Conservation (phyloP, 2,113 vertebrate species). For the Coptodon rendalli region DNA sequence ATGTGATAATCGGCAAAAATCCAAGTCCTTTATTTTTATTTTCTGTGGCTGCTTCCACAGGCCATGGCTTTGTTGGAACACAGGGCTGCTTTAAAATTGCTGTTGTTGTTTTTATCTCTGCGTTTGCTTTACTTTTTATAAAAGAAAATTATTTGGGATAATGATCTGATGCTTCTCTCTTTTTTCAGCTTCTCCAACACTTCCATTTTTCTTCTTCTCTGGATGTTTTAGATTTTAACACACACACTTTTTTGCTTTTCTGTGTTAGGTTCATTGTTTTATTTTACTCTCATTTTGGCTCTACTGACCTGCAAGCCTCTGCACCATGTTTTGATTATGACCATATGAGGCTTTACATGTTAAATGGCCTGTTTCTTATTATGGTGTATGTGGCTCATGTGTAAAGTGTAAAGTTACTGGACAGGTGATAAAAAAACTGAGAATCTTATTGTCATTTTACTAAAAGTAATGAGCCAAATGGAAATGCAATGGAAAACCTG, state of each 20-base stretch:
- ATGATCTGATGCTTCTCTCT: conserved; percentile 17
- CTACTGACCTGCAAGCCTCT: not conserved
- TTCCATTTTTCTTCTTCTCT: not conserved
- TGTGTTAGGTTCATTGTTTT: not conserved
- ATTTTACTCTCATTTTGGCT: not conserved
- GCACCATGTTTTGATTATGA: not conserved
- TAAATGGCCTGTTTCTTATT: not conserved
- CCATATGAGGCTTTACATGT: not conserved
- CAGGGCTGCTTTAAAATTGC: not conserved
- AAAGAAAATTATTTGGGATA: conserved; percentile 3
- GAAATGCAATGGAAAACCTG: not conserved
- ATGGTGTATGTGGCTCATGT: not conserved
- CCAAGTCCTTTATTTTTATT: not conserved
- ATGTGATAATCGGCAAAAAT: not conserved
- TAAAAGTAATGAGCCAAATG: not conserved
- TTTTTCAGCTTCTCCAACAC: not conserved
- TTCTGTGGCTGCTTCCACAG: not conserved
- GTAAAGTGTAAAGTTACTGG: not conserved
- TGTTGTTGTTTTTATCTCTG: not conserved
- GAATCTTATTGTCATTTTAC: not conserved
- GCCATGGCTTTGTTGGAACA: not conserved
- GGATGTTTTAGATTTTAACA: not conserved
- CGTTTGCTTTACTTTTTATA: not conserved
- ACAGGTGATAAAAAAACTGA: not conserved
- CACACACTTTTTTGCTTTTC: not conserved